Evolutionary conservation across 2,113 vertebrate species (phyloP), one percentile per base, ranked within the genome.

Genomic region (Zootoca vivipara): DNA sequence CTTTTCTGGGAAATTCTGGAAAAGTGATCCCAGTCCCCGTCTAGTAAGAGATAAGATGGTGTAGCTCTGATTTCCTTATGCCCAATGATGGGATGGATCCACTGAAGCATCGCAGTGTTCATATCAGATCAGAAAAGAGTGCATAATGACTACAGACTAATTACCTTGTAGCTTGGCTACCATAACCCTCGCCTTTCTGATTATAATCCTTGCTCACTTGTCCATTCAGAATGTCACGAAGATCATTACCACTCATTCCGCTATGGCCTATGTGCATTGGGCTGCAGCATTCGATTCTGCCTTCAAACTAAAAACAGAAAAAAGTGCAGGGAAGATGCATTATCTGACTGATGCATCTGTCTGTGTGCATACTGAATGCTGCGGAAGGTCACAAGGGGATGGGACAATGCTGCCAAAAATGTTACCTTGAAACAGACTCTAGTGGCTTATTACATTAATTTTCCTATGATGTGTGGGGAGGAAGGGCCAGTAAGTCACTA

Each of bases 1-100:
- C 12, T 91, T 90, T 86, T 35, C 75, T 20, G n/a, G n/a, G 40
- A 91, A 35, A 81, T 85, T 85, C 69, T 90, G 85, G n/a, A 69
- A 80, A 78, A 85, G 62, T 79, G 7, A 33, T 79, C 20, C 62
- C 62, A 72, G 42, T 52, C 65, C 64, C 58, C 2, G 12, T 40
- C 86, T 40, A 67, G 0, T 0, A 35, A 62, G 83, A 80, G 56
- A 72, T 52, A 46, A 35, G 30, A 69, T 72, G 85, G 52, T 83
- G 85, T 82, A 85, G 73, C 20, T 69, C 40, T 2, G 67, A 82
- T 88, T 81, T 73, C 38, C 83, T 86, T 65, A 58, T 83, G 58
- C 78, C 18, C 70, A 87, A 4, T 82, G 85, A 82, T 72, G 15
- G 30, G 87, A n/a, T 28, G 62, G 90, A 90, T 69, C 70, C 58